Percentiles rank a stretch among this genome's conserved stretches.
phyloP scores from a whole-genome alignment of 2,888 invertebrate genomes.

The Tortricodes alternella region DNA sequence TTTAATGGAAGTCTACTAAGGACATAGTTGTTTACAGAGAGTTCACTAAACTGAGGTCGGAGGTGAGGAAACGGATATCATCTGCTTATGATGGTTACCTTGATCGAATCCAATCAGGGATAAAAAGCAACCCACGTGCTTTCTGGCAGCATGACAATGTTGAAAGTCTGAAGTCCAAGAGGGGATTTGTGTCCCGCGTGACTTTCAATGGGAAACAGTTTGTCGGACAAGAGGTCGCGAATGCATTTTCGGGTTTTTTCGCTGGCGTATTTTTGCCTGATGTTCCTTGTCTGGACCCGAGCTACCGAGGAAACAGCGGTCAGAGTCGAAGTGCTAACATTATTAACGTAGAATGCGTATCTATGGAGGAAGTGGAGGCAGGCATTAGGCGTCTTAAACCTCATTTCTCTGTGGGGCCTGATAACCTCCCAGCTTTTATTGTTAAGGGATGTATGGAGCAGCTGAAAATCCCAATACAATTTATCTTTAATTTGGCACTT shows the following conservation, averaged over 20 bases:
- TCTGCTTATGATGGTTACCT: not conserved
- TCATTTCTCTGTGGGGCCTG: not conserved
- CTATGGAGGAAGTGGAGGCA: not conserved
- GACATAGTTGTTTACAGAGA: too few relatives aligned
- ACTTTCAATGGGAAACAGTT: not conserved
- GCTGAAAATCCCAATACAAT: too few relatives aligned
- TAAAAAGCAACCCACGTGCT: not conserved
- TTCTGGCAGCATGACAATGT: not conserved
- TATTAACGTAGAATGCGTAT: not conserved
- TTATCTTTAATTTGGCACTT: too few relatives aligned
- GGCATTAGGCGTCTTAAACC: conserved; percentile 1
- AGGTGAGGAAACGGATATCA: not conserved
- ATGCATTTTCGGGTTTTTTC: not conserved
- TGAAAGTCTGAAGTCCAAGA: not conserved
- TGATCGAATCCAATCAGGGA: not conserved
- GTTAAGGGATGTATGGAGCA: too few relatives aligned
- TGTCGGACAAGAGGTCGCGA: not conserved
- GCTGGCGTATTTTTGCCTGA: not conserved
- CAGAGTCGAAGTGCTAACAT: not conserved
- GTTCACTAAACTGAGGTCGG: not conserved
- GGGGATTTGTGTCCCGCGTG: not conserved
- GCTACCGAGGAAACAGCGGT: too few relatives aligned
- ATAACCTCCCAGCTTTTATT: not conserved
- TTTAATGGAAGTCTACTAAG: too few relatives aligned
- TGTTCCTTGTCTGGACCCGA: too few relatives aligned